These are phyloP conservation scores for Danio albolineatus DNA, from an alignment of 2,797 vertebrate genomes.

Conservation along the genomic window DNA sequence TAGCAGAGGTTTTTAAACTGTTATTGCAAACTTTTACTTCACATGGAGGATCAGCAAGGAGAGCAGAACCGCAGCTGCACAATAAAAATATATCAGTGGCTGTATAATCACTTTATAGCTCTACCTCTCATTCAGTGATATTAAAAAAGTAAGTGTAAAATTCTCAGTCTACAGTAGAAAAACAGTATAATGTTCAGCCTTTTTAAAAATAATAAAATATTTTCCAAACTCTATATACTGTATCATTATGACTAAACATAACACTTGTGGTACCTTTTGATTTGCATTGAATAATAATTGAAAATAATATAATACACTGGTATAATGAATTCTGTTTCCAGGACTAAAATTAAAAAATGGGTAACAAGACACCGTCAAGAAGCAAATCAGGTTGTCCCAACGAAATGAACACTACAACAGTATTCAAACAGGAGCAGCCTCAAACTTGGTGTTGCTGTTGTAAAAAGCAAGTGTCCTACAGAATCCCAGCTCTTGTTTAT, in stretches of 20 bases:
- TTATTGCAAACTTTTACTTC: no score
- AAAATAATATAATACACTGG: not conserved
- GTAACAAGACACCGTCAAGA: not conserved
- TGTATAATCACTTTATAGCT: not conserved
- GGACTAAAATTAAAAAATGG: not conserved
- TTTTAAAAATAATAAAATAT: no score
- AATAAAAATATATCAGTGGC: not conserved
- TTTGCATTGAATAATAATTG: not conserved
- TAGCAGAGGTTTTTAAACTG: no score
- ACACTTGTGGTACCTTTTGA: no score
- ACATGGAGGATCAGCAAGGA: no score
- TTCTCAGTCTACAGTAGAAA: not conserved
- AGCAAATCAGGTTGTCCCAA: not conserved
- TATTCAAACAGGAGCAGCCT: slow-evolving; percentile 72
- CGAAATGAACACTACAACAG: slow-evolving; percentile 67
- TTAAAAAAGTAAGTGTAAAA: not conserved
- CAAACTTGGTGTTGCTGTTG: slow-evolving; percentile 19
- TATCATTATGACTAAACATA: not conserved
- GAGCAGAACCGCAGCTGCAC: not conserved
- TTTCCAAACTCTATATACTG: not conserved
- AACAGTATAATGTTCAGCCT: not conserved
- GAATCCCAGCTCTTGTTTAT: slow-evolving; percentile 88
- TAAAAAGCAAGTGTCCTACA: slow-evolving; percentile 79
- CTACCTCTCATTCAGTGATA: not conserved
- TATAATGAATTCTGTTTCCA: not conserved